Conservation (phyloP, 2,797 vertebrate species). For the Syngnathus rostellatus region DNA sequence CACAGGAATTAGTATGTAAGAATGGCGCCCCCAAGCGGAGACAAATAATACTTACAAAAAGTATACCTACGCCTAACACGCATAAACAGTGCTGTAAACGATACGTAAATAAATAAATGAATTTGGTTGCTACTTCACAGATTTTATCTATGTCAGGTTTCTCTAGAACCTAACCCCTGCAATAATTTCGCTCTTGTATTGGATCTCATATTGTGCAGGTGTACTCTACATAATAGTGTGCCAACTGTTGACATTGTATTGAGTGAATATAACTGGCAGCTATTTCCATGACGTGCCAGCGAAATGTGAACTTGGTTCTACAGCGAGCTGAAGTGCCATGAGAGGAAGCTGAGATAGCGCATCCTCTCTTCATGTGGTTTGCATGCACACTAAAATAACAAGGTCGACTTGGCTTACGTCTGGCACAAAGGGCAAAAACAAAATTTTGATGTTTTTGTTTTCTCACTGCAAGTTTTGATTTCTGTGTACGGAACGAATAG, state of each 20-base stretch:
- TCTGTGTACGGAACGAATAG: too few relatives aligned
- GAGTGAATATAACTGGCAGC: not conserved
- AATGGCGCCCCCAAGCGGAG: too few relatives aligned
- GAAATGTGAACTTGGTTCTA: not conserved
- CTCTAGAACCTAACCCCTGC: too few relatives aligned
- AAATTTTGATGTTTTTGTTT: too few relatives aligned
- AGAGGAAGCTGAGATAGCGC: constrained; percentile 56
- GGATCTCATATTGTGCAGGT: not conserved
- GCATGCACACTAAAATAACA: constrained; percentile 45
- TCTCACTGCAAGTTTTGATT: too few relatives aligned
- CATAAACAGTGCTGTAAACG: too few relatives aligned
- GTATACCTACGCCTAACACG: too few relatives aligned
- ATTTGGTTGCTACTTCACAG: too few relatives aligned
- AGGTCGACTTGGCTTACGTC: constrained; percentile 21
- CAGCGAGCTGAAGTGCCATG: not conserved
- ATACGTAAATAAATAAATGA: too few relatives aligned
- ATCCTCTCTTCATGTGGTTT: constrained; percentile 51
- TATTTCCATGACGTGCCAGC: not conserved
- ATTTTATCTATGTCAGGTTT: too few relatives aligned
- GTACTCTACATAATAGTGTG: not conserved
- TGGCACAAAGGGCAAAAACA: not conserved
- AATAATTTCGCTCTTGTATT: not conserved
- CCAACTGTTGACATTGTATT: not conserved
- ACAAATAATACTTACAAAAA: too few relatives aligned
- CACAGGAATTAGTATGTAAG: too few relatives aligned